phyloP scores from a whole-genome alignment of 2,888 invertebrate species.

The Pandemis cinnamomeana region DNA sequence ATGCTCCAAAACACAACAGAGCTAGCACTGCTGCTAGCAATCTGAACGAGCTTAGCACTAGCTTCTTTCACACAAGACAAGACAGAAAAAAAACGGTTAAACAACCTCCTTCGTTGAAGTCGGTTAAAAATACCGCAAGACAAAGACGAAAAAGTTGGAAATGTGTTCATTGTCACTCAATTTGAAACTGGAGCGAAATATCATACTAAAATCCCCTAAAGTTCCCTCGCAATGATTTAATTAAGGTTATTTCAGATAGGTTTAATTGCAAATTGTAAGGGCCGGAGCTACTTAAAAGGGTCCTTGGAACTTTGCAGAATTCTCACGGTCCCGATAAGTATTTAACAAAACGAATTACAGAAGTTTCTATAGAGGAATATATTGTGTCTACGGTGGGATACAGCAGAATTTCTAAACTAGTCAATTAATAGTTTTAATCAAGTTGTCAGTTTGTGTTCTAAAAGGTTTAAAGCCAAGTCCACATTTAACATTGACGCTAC shows the following conservation, averaged over 20 bases:
- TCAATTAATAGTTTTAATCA: not conserved
- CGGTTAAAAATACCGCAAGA: no score
- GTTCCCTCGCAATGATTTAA: not conserved
- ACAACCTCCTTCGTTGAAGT: no score
- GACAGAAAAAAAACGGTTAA: no score
- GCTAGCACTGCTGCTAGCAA: no score
- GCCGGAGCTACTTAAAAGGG: slow-evolving; percentile 9
- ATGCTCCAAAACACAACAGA: no score
- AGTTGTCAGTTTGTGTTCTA: not conserved
- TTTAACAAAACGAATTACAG: not conserved
- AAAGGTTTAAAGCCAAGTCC: not conserved
- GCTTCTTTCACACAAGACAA: no score
- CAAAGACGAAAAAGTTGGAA: no score
- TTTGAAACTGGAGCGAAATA: not conserved
- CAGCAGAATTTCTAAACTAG: not conserved
- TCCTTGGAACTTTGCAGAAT: not conserved
- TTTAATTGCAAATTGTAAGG: slow-evolving; percentile 10
- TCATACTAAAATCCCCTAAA: not conserved
- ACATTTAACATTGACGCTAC: no score
- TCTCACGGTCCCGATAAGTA: not conserved
- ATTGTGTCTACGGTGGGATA: not conserved
- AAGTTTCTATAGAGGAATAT: not conserved
- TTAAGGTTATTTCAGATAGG: not conserved
- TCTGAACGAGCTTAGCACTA: no score
- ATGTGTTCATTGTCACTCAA: no score